Base-by-base conservation (phyloP, 2,888 invertebrate species). In the Mesopsocus fuscifrons region DNA sequence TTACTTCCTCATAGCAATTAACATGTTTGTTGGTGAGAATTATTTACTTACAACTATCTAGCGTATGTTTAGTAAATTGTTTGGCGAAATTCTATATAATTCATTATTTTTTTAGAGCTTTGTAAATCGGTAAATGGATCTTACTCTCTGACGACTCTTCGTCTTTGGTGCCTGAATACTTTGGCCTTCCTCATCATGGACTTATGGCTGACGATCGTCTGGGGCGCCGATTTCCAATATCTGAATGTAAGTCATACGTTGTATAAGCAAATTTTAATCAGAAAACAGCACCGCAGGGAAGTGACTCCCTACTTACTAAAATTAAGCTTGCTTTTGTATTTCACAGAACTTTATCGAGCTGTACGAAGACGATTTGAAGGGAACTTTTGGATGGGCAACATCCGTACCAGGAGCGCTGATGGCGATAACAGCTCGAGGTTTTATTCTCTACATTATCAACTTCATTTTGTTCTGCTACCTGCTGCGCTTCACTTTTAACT, bases 401-500 rank as follows among this genome's bases (percentile, higher is more conserved):
- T 34, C 34, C 8, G 18, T 34, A 34, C 34, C 34, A 8, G 34
- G 34, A 13, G 34, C 34, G 6, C 15, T 34, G 15, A 34, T 34
- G 34, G 34, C 34, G 6, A 34, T 34, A 9, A 17, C 34, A 9
- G 34, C 34, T 34, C 34, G 34, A 9, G 34, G 34, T 9, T 34
- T 34, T 17, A 17, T 34, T 17, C 15, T 34, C 9, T 34, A 17
- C 16, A 9, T 34, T 15, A 13, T 34, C 8, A 34, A 34, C 15
- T 34, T 34, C 6, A 17, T 17, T 17, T 17, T 34, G 9, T 34
- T 34, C 13, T 8, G 8, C 16, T 34, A 34, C 34, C 18, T 34
- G 8, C 6, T 30, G n/a, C 9, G 30, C 30, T 30, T 11, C 30
- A 30, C 30, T n/a, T 11, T 30, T 30, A 30, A 30, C 30, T 30